Evolutionary conservation across 2,797 vertebrate species (phyloP).

Genomic region (Gephyroberyx darwinii): DNA sequence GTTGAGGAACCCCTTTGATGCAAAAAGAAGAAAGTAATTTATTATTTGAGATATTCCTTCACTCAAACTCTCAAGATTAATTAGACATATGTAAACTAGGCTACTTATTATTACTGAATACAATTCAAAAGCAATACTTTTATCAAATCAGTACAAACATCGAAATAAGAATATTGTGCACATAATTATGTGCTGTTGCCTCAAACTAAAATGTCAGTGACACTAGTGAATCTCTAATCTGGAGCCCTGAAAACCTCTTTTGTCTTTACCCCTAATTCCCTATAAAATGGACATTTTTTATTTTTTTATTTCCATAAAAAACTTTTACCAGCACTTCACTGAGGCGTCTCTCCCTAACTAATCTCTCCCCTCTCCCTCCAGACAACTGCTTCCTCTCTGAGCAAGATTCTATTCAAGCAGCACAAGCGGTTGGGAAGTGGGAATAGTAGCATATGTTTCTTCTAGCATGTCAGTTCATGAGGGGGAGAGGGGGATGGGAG

Average conservation of each 20-base stretch:
- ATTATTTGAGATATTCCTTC: too few species aligned
- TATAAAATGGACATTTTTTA: slow-evolving; percentile 15
- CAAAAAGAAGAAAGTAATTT: neutral
- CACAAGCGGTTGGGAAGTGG: slow-evolving; percentile 81
- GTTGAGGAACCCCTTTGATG: neutral
- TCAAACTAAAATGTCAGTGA: too few species aligned
- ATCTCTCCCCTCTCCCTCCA: slow-evolving; percentile 62
- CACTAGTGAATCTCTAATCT: neutral
- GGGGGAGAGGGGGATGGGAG: slow-evolving; percentile 77
- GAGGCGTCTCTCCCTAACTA: slow-evolving; percentile 47
- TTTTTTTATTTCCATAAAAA: slow-evolving; percentile 34
- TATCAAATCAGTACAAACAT: too few species aligned
- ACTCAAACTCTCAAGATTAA: too few species aligned
- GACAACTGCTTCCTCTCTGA: slow-evolving; percentile 76
- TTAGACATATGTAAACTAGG: too few species aligned
- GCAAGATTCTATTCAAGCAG: slow-evolving; percentile 77
- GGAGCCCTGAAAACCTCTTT: slow-evolving; percentile 10
- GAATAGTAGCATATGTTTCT: slow-evolving; percentile 84
- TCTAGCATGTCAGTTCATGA: slow-evolving; percentile 83
- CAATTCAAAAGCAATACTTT: too few species aligned
- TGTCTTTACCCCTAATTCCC: slow-evolving; percentile 22
- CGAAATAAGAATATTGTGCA: too few species aligned
- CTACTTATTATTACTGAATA: too few species aligned
- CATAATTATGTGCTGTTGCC: too few species aligned
- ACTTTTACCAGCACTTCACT: slow-evolving; percentile 24